Evolutionary conservation across 2,113 vertebrate genomes (phyloP), one percentile per base, ranked within the genome.

Genomic region (Nothoprocta pentlandii): DNA sequence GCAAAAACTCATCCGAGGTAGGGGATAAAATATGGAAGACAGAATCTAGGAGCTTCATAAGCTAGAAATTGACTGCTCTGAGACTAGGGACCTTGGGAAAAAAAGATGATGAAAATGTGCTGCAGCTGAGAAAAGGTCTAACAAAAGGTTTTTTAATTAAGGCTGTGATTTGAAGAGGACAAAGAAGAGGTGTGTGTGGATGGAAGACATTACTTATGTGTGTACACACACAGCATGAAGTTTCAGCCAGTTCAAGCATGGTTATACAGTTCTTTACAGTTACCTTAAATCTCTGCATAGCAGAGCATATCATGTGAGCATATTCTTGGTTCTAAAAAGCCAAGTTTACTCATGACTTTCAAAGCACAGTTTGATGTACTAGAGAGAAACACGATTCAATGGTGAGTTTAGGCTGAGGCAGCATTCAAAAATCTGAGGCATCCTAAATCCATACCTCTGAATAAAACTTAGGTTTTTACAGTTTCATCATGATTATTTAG

Each of bases 201-300:
- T 28, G 26, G 6, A 3, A 3, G 6, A 1, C 1, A 0, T 8
- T 59, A 17, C 75, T 44, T 63, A 49, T n/a, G 32, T 16, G 51
- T 9, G 4, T 10, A 28, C 42, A 39, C 4, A 39, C 4, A 46
- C 25, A 87, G 9, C 42, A 79, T 63, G 54, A 68, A 46, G 20
- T 53, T 82, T 79, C 41, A 82, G 6, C 30, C n/a, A 51, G 6
- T 12, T 61, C 64, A 87, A 61, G 26, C 6, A n/a, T 7, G 1
- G 10, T 22, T 89, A 56, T 8, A 25, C 23, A 62, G 16, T 32
- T 63, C 23, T 51, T 81, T 53, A 47, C 10, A 67, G 25, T 19
- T 62, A 63, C 6, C 19, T 68, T 62, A 78, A 77, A 63, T 5
- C 13, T 36, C 26, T 78, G 16, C 47, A 80, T 34, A 87, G 39